A percentile compares a stretch with the other conserved stretches of the same genome.
Evolutionary conservation across 2,888 invertebrate genomes (phyloP).

Genomic region (Ametastegia equiseti): DNA sequence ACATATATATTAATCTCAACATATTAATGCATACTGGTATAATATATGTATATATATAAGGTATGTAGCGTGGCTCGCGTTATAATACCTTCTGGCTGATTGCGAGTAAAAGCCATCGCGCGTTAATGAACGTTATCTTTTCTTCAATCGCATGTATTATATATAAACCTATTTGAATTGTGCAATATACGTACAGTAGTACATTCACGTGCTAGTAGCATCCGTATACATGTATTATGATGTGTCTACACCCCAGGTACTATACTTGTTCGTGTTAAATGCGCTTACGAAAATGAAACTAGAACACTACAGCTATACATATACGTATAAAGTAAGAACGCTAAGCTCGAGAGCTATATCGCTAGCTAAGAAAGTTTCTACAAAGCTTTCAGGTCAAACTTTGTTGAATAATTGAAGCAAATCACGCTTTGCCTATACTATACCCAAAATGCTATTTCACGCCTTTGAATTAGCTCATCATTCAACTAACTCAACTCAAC

Average conservation of each 20-base stretch:
- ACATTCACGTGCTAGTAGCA: too few relatives aligned
- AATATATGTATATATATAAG: neutral
- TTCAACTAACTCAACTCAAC: neutral
- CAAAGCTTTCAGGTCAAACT: conserved; percentile 6
- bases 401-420: conserved; percentile 33
- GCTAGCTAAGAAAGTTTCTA: neutral
- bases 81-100: too few relatives aligned
- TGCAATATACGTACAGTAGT: too few relatives aligned
- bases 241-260: too few relatives aligned
- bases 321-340: too few relatives aligned
- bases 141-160: too few relatives aligned
- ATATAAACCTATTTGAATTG: too few relatives aligned
- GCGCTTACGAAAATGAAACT: conserved; percentile 5
- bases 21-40: too few relatives aligned
- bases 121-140: too few relatives aligned
- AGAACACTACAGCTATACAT: neutral
- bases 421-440: neutral
- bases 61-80: too few relatives aligned
- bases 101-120: too few relatives aligned
- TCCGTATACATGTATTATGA: too few relatives aligned
- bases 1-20: neutral
- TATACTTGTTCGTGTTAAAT: neutral
- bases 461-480: neutral
- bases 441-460: neutral
- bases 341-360: neutral